Evolutionary conservation across 2,113 vertebrate species (phyloP), one percentile per base, ranked within the genome.

Genomic region (Platichthys stellatus): DNA sequence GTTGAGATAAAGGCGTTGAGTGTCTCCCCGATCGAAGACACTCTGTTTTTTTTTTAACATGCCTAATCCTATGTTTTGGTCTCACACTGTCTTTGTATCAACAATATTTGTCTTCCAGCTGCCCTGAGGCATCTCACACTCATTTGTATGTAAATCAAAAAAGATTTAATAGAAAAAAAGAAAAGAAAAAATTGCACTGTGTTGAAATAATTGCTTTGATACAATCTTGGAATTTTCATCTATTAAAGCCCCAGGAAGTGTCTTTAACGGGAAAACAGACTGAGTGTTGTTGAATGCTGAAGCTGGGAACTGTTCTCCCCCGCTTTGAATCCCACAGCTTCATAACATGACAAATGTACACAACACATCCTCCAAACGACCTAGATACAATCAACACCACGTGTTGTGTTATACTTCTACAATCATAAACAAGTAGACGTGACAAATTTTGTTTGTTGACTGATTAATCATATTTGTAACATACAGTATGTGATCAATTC

Each of bases 161-260:
- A 4, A 13, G 3, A 66, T 82, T 89, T 86, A 1, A 65, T 86
- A 82, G 20, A 47, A 23, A 17, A 68, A 3, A 18, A 47, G 5
- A 75, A 31, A 31, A 53, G 85, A 73, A 73, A 51, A 51, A 54
- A 54, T 57, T 56, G 49, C 28, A 26, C 78, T 69, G 24, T 76
- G 72, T 83, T 81, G 60, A 75, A 89, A 86, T 90, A 85, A 90
- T 89, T 88, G 90, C 81, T 90, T 90, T 43, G 84, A 91, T 90
- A 73, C 56, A 81, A 91, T 90, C 72, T 78, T 45, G 65, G 54
- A 51, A 78, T 81, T 86, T 84, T 78, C 54, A 83, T 90, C 75
- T 90, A 74, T 81, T 83, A 80, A 71, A 60, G 73, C 83, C 82
- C 10, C 57, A 4, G 83, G 88, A 85, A 58, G 38, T 76, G 59